Percentiles rank a stretch among this genome's conserved stretches.
phyloP scores from a whole-genome alignment of 2,888 invertebrate species.

The Cecidostiba fungosa region DNA sequence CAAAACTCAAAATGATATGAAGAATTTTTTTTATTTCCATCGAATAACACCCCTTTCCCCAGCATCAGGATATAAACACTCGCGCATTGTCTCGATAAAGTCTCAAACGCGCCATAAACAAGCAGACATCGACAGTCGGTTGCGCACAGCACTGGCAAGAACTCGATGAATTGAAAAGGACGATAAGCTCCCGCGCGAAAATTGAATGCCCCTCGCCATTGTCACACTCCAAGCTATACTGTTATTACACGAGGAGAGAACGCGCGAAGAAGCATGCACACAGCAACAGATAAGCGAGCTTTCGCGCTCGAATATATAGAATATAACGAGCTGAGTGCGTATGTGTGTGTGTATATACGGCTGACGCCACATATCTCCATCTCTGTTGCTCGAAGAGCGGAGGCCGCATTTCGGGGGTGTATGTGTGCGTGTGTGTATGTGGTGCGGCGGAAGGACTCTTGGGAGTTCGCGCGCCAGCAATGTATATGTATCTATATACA shows the following conservation, averaged over 20 bases:
- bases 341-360: neutral
- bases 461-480: constrained; percentile 66
- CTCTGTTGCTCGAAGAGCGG: constrained; percentile 12
- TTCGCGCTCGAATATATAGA: constrained; percentile 52
- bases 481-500: constrained; percentile 7
- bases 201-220: constrained; percentile 56
- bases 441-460: constrained; percentile 67
- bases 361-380: constrained; percentile 13
- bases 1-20: too few relatives aligned
- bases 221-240: neutral
- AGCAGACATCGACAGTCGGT: constrained; percentile 22
- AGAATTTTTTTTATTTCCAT: too few relatives aligned
- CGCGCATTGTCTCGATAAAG: constrained; percentile 54
- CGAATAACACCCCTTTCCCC: neutral
- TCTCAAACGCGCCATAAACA: constrained; percentile 54
- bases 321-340: constrained; percentile 41
- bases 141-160: constrained; percentile 29
- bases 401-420: constrained; percentile 19
- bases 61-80: neutral
- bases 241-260: constrained; percentile 13
- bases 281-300: constrained; percentile 50
- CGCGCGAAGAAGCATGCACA: constrained; percentile 17
- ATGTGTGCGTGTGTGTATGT: constrained; percentile 12
- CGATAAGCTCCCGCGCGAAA: constrained; percentile 63
- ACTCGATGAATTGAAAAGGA: constrained; percentile 64